Evolutionary conservation across 1,140 invertebrate genomes (phyloP).

Genomic region (Asobara japonica): DNA sequence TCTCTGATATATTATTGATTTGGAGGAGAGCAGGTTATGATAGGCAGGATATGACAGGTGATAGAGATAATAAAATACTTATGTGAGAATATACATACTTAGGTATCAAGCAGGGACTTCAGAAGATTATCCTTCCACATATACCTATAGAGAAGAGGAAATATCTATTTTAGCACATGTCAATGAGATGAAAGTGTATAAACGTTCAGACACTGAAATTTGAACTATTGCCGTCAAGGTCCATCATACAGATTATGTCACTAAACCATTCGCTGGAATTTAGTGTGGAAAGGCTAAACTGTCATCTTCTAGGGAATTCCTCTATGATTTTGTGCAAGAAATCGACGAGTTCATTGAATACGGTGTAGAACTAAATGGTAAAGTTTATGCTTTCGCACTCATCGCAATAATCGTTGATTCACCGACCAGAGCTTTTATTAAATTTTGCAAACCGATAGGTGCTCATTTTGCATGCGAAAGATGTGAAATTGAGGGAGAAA

Average conservation of each 20-base stretch:
- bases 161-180: too few relatives aligned
- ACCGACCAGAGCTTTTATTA: not conserved
- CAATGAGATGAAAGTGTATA: too few relatives aligned
- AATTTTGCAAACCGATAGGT: not conserved
- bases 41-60: too few relatives aligned
- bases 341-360: not conserved
- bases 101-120: too few relatives aligned
- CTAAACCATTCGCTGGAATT: conserved; percentile 19
- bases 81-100: too few relatives aligned
- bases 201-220: not conserved
- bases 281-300: conserved; percentile 33
- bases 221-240: conserved; percentile 30
- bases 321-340: conserved; percentile 28
- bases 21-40: too few relatives aligned
- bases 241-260: conserved; percentile 9
- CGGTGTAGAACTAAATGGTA: conserved; percentile 11
- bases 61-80: too few relatives aligned
- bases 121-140: too few relatives aligned
- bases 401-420: not conserved
- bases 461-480: not conserved
- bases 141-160: too few relatives aligned
- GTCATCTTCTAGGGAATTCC: not conserved
- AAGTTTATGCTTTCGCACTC: not conserved
- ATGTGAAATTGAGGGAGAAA: not conserved
- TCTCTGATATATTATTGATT: too few relatives aligned